Base-by-base conservation (phyloP, 2,888 invertebrate genomes). In the Thymelicus lineola region DNA sequence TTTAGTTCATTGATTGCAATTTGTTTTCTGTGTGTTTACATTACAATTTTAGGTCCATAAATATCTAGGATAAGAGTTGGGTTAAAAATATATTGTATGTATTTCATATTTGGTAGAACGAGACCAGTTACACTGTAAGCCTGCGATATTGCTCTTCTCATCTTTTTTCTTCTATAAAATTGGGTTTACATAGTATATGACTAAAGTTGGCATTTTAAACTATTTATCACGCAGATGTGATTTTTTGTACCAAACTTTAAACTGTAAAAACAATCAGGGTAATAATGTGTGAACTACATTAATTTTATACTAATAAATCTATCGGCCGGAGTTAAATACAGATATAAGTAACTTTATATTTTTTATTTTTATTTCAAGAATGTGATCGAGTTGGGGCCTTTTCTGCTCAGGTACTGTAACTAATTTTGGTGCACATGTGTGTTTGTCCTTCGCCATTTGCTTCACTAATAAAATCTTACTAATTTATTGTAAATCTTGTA, bases 391-490 rank as follows among this genome's bases (percentile, higher is more conserved):
- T 59, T 68, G 69, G 70, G 67, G 70, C 67, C 42, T 67, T 61
- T 35, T 65, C 57, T 70, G 61, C 45, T 72, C 64, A 72, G 72
- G 72, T 72, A 72, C 61, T 70, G 70, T 72, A 65, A 67, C 68
- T 69, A 68, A 68, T 69, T 65, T 70, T 72, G 48, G 64, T 72
- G 50, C 65, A 66, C 72, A 60, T 42, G 64, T 67, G 35, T 53
- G 20, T 42, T 66, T 14, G 46, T 35, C 20, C 15, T 68, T 73
- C 20, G 36, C 12, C 17, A 65, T 68, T 61, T 72, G 53, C 62
- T 60, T 42, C 4, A 67, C 45, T 66, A 58, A 66, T 48, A 14
- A 48, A 36, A 46, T 48, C 6, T 50, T 36, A 61, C 12, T 60
- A 46, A 46, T 6, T 4, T 20, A 42, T 45, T 17, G 50, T 50